Base-by-base conservation (phyloP, 1,140 invertebrate genomes). In the Papilio glaucus region DNA sequence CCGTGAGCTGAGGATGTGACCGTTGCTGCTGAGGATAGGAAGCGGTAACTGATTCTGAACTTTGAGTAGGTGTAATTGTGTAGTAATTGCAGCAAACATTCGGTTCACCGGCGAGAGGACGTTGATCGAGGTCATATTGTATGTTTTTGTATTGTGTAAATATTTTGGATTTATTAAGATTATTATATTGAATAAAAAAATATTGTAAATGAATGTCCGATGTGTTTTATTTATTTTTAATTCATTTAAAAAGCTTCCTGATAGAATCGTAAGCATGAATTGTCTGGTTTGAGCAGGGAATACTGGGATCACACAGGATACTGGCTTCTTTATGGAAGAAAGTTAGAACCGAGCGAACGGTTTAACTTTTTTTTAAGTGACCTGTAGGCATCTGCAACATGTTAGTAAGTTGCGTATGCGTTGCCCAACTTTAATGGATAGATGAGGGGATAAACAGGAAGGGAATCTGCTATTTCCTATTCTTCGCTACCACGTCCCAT, bases 111-210 rank as follows among this genome's bases (percentile, higher is more conserved):
- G 83, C 83, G 82, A 81, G 75, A 82, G 83, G 83, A 84, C 85
- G 84, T 81, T 85, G 85, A 82, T 83, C 80, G 77, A 84, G 84
- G 85, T 91, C 85, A 86, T 87, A 90, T 86, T 90, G 87, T 91
- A 92, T 90, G 90, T 91, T 92, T 88, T 91, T 91, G 90, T 92
- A 92, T 90, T 88, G 89, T 91, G 89, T 92, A 91, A 91, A 92
- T 92, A 92, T 91, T 92, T 91, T 91, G 88, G 89, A 92, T 92
- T 92, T 91, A 92, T 90, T 92, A 92, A 92, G 90, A 92, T 92
- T 92, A 92, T 92, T 92, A 92, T 92, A 92, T 92, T 92, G 90
- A 92, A 90, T 92, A 91, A 92, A 92, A 92, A 92, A 92, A 92
- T 88, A 92, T 90, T 92, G 86, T 92, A 92, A 92, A 92, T 91